These are phyloP conservation scores for Caranx melampygus DNA, from an alignment of 2,113 vertebrate genomes.

Conservation along the genomic window DNA sequence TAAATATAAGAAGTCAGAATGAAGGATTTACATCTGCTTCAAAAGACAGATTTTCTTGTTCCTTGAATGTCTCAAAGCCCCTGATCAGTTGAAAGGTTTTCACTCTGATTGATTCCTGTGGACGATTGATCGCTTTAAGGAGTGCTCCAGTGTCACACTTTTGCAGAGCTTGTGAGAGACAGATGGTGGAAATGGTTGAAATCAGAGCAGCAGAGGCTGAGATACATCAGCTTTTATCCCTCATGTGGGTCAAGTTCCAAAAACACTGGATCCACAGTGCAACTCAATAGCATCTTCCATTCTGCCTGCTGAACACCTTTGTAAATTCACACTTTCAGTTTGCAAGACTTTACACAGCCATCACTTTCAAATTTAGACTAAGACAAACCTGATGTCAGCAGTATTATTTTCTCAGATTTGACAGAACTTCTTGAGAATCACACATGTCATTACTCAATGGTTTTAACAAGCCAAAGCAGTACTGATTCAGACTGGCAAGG, in stretches of 20 bases:
- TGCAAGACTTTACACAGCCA: not conserved
- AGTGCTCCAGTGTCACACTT: not conserved
- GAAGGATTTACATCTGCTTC: not conserved
- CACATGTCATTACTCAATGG: not conserved
- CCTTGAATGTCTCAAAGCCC: not conserved
- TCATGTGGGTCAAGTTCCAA: not conserved
- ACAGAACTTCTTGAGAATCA: not conserved
- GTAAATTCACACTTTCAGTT: not conserved
- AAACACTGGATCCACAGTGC: not conserved
- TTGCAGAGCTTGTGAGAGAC: not conserved
- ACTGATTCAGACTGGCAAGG: not conserved
- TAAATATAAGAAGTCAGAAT: not conserved
- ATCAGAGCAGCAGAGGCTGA: not conserved
- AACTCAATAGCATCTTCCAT: not conserved
- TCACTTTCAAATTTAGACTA: no score
- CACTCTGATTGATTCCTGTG: not conserved
- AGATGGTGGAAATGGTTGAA: not conserved
- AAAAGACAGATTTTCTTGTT: not conserved
- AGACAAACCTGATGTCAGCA: not conserved
- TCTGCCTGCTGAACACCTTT: not conserved
- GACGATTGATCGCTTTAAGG: not conserved
- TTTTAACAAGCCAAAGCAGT: not conserved
- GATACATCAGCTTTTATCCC: not conserved
- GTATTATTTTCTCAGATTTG: not conserved
- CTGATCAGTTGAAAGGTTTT: not conserved